Base-by-base conservation (phyloP, 30 jellyfish, hydroid and myxozoan species). In the Hydra vulgaris region DNA sequence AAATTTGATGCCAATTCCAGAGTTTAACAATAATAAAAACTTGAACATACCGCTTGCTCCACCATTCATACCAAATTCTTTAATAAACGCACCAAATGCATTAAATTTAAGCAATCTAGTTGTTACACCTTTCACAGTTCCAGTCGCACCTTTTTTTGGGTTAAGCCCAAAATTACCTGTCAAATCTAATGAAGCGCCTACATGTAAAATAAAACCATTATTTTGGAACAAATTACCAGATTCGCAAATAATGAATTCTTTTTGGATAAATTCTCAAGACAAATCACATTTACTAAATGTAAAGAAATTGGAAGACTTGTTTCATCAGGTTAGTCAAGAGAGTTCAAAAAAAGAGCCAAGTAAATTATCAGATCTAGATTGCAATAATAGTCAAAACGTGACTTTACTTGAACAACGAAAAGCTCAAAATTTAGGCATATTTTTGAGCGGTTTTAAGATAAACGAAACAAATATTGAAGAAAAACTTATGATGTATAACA, bases 181-280 rank as follows among this genome's bases (percentile, higher is more conserved):
- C 26, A 86, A 86, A 69, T 73, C 87, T 40, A 95, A 89, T 70
- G 26, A 84, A 8, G 79, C 79, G 53, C 97, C 97, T 66, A 79
- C 68, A 77, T 82, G 78, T 66, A 91, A 91, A 68, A 72, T 91
- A 82, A 91, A 83, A 75, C 95, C 94, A 0, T 72, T 86, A 79
- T 91, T 91, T 79, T 91, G 97, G 97, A 86, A 86, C 18, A 91
- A 91, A 70, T 87, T 91, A 24, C 97, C 97, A 0, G 97, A 91
- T 54, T 67, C 75, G 72, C 70, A 23, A 18, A 89, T 91, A 17
- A 69, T 86, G 18, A 70, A 82, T 25, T 86, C 97, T 25, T 67
- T 91, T 52, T 91, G 97, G 97, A 70, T 56, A 18, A 83, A 71
- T 23, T 91, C 95, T 23, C 78, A 74, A 55, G 97, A 91, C 66